These are phyloP conservation scores for Ethmia dodecea DNA, from an alignment of 2,888 invertebrate genomes.

Conservation along the genomic window DNA sequence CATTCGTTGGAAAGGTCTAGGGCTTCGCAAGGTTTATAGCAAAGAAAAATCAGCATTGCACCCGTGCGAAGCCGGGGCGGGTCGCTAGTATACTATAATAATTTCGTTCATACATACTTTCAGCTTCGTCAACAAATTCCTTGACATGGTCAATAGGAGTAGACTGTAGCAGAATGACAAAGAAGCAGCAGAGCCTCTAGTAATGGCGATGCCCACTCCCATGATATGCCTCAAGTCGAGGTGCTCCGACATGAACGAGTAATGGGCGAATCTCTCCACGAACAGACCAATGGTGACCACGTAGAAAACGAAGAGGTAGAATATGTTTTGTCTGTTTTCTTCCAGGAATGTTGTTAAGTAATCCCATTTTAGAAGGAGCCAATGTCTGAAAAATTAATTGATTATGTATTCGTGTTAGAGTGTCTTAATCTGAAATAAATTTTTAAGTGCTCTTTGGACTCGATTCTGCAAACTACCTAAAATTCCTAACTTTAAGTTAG, in stretches of 20 bases:
- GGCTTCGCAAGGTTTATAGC: too few species aligned
- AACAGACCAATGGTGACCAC: conserved; percentile 96
- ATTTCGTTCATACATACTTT: conserved; percentile 69
- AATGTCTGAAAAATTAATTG: conserved; percentile 66
- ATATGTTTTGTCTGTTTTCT: conserved; percentile 97
- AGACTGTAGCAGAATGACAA: conserved; percentile 96
- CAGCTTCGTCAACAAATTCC: conserved; percentile 93
- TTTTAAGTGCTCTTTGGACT: too few species aligned
- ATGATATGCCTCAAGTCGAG: conserved; percentile 96
- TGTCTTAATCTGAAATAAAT: too few species aligned
- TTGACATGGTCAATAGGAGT: conserved; percentile 93
- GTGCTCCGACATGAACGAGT: conserved; percentile 97
- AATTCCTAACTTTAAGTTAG: too few species aligned
- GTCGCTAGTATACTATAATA: too few species aligned
- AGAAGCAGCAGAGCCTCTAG: conserved; percentile 95
- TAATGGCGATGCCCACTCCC: conserved; percentile 98
- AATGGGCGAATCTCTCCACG: conserved; percentile 96
- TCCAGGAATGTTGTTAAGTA: conserved; percentile 93
- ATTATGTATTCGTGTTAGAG: conserved; percentile 5
- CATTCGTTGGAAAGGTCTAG: too few species aligned
- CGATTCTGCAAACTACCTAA: too few species aligned
- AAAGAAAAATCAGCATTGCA: too few species aligned
- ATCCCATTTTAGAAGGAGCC: conserved; percentile 89
- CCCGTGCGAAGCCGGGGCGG: too few species aligned
- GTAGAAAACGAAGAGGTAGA: conserved; percentile 95